Conservation (phyloP, 2,113 vertebrate species). For the Corythornis cristatus region DNA sequence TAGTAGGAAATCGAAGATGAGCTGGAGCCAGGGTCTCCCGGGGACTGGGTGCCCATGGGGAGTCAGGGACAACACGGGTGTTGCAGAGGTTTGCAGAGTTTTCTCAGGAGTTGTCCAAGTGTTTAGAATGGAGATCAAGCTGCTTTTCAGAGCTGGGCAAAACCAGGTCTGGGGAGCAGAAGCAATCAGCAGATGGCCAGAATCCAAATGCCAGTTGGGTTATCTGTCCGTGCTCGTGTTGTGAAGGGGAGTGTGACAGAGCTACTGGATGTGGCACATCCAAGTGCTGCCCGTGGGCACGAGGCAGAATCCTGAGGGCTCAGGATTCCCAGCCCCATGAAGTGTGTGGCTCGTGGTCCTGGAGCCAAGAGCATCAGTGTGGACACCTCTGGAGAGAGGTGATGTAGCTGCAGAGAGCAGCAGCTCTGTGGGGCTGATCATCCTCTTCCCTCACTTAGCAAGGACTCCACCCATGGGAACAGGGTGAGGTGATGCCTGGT, state of each 20-base stretch:
- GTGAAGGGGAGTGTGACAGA: not conserved
- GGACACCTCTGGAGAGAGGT: not conserved
- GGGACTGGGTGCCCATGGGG: accelerated
- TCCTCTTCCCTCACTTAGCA: accelerated
- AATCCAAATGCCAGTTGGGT: not conserved
- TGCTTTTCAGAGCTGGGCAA: not conserved
- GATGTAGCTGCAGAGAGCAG: not conserved
- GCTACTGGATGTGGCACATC: not conserved
- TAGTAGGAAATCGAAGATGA: not conserved
- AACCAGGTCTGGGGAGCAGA: not conserved
- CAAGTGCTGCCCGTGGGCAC: accelerated
- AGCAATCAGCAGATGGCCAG: not conserved
- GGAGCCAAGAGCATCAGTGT: accelerated
- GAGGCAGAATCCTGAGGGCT: not conserved
- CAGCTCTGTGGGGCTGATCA: accelerated
- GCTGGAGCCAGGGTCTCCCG: not conserved
- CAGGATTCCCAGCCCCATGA: not conserved
- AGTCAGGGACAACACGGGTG: not conserved
- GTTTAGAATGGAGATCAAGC: not conserved
- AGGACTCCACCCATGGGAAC: not conserved
- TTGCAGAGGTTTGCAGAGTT: accelerated
- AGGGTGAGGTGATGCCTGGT: not conserved
- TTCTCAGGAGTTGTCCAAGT: not conserved
- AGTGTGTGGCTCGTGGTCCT: not conserved
- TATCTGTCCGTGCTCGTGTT: accelerated